These are phyloP conservation scores for Hydrolagus affinis DNA, from an alignment of 2,113 vertebrate genomes.

Conservation along the genomic window DNA sequence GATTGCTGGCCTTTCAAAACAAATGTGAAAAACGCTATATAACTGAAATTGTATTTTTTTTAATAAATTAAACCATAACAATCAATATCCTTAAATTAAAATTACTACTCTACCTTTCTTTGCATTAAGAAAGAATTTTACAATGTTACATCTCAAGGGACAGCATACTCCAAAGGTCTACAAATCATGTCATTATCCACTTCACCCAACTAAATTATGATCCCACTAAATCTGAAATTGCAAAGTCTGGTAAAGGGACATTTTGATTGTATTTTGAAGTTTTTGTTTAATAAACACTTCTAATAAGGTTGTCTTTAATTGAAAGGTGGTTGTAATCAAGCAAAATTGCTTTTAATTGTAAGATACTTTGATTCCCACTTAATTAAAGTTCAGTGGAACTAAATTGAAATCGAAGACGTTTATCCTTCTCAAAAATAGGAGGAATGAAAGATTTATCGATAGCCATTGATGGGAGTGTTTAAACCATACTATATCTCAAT, in stretches of 20 bases:
- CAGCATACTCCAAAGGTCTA: neutral
- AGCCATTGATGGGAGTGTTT: neutral
- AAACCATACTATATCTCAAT: neutral
- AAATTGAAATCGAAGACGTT: no score
- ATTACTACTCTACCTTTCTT: neutral
- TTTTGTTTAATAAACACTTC: neutral
- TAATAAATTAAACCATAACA: neutral
- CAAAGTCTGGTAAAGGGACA: neutral
- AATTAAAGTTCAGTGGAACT: neutral
- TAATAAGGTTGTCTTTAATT: no score
- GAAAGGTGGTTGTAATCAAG: neutral
- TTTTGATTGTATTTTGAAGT: neutral
- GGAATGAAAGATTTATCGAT: neutral
- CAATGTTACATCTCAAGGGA: neutral
- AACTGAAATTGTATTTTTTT: neutral
- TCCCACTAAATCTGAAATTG: neutral
- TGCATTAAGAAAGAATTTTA: neutral
- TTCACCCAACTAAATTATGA: neutral
- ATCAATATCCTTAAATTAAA: neutral
- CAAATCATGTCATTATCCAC: neutral
- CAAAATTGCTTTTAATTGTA: neutral
- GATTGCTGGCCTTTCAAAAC: neutral
- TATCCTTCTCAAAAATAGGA: neutral
- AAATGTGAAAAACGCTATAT: neutral
- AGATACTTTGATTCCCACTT: neutral